Evolutionary conservation across 2,888 invertebrate species (phyloP), one percentile per base, ranked within the genome.

Genomic region (Julus scandinavius): DNA sequence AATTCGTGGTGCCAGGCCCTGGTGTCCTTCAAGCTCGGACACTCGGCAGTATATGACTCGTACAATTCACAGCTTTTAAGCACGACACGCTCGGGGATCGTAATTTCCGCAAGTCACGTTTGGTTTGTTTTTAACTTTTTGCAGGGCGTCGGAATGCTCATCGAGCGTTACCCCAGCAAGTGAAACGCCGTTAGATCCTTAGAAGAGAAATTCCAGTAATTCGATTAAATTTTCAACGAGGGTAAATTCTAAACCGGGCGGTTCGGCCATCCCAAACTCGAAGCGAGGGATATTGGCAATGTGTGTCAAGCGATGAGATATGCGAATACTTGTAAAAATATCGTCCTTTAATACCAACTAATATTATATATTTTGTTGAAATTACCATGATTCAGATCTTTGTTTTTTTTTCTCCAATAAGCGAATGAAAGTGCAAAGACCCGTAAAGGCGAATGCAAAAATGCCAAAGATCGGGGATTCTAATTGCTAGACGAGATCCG

Each of bases 121-220:
- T 6, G 41, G 15, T 87, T 87, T 87, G 85, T 89, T 84, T 87
- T 88, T 88, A 88, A 83, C 89, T 89, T 89, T 90, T 93, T 93
- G 86, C 91, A 95, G 95, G 97, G 97, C 89, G 97, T 97, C 89
- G 97, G 96, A 91, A 97, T 97, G 97, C 93, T 97, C 88, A 93
- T 97, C 87, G 97, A 97, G 93, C 94, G 97, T 91, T 96, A 97
- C 92, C 97, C 97, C 7, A 50, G 85, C 40, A 83, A 88, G 38
- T 88, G 87, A 87, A 85, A 3, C 41, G 13, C 6, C 5, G 20
- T 17, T 40, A 41, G 72, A 72, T n/a, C 29, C 17, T 72, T 29
- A 29, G 72, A 29, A 29, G 72, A 72, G 72, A 72, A 72, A 72
- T 20, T 72, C 9, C 29, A 72, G 20, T 72, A 72, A 72, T 72